A percentile compares a stretch with the other conserved stretches of the same genome.
These are phyloP conservation scores for Dasysyrphus albostriatus DNA, from an alignment of 2,888 invertebrate genomes.

Conservation along the genomic window DNA sequence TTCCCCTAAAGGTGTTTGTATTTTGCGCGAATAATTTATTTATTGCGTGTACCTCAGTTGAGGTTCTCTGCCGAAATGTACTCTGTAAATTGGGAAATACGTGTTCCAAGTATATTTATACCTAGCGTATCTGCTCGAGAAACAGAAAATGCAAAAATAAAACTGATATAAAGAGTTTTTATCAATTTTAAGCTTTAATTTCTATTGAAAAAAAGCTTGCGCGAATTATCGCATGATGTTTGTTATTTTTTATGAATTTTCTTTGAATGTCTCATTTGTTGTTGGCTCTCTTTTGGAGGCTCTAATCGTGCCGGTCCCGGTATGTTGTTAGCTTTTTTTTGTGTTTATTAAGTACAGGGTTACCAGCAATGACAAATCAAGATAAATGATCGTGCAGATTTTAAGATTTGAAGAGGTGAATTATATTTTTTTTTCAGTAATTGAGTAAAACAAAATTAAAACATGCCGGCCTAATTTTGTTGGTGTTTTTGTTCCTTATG, in stretches of 20 bases:
- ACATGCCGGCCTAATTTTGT: too few relatives aligned
- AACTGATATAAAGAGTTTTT: slow-evolving; percentile 45
- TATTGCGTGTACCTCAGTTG: slow-evolving; percentile 18
- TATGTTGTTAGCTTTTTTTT: neutral
- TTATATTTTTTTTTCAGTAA: too few relatives aligned
- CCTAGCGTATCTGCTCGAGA: neutral
- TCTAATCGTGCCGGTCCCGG: neutral
- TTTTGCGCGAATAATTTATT: slow-evolving; percentile 14
- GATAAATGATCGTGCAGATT: slow-evolving; percentile 11
- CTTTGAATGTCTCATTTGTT: slow-evolving; percentile 26
- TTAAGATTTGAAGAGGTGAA: too few relatives aligned
- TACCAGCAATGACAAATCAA: slow-evolving; percentile 1
- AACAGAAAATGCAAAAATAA: slow-evolving; percentile 20
- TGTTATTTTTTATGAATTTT: slow-evolving; percentile 56
- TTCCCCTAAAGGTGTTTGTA: slow-evolving; percentile 25
- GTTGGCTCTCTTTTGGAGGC: slow-evolving; percentile 4
- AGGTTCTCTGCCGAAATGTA: slow-evolving; percentile 31
- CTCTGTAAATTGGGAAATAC: slow-evolving; percentile 22
- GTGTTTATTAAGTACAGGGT: neutral
- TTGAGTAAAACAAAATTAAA: too few relatives aligned
- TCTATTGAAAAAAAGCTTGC: slow-evolving; percentile 61
- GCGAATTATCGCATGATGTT: slow-evolving; percentile 71
- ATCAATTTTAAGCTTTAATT: slow-evolving; percentile 57
- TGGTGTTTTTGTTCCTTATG: too few relatives aligned
- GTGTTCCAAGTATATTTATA: slow-evolving; percentile 29